Percentiles rank a stretch among this genome's conserved stretches.
These are phyloP conservation scores for Muraenolepis orangiensis DNA, from an alignment of 2,797 vertebrate species.

Conservation along the genomic window DNA sequence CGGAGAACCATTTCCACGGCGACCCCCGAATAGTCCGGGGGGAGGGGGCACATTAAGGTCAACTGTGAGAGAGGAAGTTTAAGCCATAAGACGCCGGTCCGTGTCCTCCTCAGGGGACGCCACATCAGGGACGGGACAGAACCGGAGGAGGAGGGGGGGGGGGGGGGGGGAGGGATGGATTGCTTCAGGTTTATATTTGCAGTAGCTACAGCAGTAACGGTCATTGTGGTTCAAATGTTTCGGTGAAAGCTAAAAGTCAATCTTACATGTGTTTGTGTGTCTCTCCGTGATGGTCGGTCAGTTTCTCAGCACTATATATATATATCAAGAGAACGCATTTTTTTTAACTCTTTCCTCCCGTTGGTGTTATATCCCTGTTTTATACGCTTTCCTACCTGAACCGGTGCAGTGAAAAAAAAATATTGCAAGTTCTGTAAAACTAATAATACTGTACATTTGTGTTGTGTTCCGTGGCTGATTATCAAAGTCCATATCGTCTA, in stretches of 20 bases:
- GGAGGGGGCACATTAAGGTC: neutral
- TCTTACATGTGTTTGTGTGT: neutral
- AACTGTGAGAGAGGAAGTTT: constrained; percentile 61
- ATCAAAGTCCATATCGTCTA: constrained; percentile 28
- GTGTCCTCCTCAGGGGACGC: too few species aligned
- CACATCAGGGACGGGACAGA: neutral
- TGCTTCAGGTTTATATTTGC: constrained; percentile 16
- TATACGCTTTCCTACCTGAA: constrained; percentile 59
- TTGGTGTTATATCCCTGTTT: constrained; percentile 63
- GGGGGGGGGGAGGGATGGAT: neutral
- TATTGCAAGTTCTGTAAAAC: constrained; percentile 6
- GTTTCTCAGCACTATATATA: constrained; percentile 34
- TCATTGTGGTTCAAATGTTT: neutral
- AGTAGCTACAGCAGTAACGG: neutral
- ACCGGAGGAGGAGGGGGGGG: neutral
- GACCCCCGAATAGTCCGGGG: neutral
- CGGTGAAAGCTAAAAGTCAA: neutral
- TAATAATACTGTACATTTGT: constrained; percentile 37
- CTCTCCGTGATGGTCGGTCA: constrained; percentile 18
- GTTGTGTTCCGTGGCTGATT: constrained; percentile 42
- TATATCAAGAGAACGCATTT: constrained; percentile 42
- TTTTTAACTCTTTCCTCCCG: constrained; percentile 23
- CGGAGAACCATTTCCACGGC: neutral
- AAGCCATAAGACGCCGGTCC: constrained; percentile 63
- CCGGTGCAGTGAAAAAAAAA: constrained; percentile 27